These are phyloP conservation scores for Rhadina sibilatrix DNA, from an alignment of 2,113 vertebrate genomes.

Conservation along the genomic window DNA sequence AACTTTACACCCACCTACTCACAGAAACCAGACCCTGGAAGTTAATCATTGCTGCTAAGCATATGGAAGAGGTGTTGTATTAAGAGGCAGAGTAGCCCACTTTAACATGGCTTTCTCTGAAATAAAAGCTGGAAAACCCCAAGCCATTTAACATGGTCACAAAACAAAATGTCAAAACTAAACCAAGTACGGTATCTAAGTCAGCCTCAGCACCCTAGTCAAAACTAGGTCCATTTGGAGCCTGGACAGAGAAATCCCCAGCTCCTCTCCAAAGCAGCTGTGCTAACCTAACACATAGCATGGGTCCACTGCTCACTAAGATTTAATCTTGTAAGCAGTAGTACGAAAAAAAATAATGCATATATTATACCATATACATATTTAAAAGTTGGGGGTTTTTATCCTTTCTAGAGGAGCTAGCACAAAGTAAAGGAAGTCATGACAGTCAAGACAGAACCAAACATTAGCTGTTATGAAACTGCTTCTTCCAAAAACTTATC, in stretches of 20 bases:
- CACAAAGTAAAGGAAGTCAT: background rate
- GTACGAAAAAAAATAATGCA: background rate
- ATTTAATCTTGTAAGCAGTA: background rate
- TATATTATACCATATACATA: background rate
- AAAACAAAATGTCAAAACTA: background rate
- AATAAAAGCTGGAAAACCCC: background rate
- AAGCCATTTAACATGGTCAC: background rate
- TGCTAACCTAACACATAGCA: accelerated
- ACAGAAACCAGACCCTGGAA: background rate
- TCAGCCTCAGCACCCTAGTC: background rate
- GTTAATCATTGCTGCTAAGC: background rate
- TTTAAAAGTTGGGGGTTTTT: background rate
- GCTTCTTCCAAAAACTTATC: background rate
- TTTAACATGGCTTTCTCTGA: background rate
- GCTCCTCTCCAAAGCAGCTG: background rate
- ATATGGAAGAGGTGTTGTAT: background rate
- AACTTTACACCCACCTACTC: background rate
- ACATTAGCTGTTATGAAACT: background rate
- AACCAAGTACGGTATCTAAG: background rate
- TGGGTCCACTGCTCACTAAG: background rate
- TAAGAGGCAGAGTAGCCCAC: background rate
- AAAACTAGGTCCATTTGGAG: background rate
- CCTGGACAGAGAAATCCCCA: background rate
- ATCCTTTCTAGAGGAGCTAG: background rate
- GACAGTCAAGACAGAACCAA: background rate